These are phyloP conservation scores for Aulostomus chinensis DNA, from an alignment of 2,797 vertebrate species.

Conservation along the genomic window DNA sequence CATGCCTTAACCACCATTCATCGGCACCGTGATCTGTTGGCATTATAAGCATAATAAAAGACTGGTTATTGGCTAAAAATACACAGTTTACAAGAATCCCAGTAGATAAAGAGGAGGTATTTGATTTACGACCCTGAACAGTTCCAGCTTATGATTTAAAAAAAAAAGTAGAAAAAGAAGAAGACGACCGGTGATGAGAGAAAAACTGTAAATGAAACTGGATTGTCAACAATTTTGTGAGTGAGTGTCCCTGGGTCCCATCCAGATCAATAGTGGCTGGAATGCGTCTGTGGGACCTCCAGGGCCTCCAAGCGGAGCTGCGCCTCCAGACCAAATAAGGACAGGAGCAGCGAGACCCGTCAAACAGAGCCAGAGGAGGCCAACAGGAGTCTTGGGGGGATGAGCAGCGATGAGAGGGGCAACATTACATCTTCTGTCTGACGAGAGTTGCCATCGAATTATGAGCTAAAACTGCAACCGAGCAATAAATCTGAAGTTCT, in stretches of 20 bases:
- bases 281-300: constrained; percentile 73
- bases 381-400: constrained; percentile 30
- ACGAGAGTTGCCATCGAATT: too few species aligned
- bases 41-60: too few species aligned
- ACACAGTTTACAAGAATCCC: too few species aligned
- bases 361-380: constrained; percentile 45
- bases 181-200: too few species aligned
- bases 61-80: too few species aligned
- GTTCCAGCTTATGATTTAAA: too few species aligned
- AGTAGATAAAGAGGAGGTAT: too few species aligned
- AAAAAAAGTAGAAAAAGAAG: too few species aligned
- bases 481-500: neutral
- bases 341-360: constrained; percentile 68
- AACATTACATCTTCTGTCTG: constrained; percentile 26
- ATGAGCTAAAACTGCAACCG: neutral
- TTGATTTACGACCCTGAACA: too few species aligned
- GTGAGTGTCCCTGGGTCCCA: constrained; percentile 58
- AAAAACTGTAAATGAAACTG: constrained; percentile 13
- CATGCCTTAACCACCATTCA: too few species aligned
- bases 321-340: constrained; percentile 86
- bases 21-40: too few species aligned
- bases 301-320: constrained; percentile 72
- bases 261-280: constrained; percentile 80
- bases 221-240: constrained; percentile 23
- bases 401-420: constrained; percentile 14